phyloP scores from a whole-genome alignment of 2,888 invertebrate species.

The Magallana nippona region DNA sequence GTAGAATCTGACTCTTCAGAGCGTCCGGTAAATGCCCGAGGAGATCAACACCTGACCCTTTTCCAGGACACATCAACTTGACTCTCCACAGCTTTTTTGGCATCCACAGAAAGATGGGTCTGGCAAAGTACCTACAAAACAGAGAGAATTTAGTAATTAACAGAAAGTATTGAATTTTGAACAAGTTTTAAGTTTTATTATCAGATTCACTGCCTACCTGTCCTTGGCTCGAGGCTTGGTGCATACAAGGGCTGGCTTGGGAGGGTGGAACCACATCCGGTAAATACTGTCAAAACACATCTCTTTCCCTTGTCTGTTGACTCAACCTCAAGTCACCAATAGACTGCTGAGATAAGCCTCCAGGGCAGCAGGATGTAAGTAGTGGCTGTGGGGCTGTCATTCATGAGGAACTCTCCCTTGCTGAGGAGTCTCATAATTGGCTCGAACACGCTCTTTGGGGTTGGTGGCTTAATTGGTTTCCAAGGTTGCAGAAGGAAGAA shows the following conservation, averaged over 20 bases:
- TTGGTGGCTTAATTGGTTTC: no score
- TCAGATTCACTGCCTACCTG: not conserved
- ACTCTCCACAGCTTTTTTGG: conserved; percentile 47
- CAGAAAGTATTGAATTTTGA: not conserved
- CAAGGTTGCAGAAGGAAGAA: no score
- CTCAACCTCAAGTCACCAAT: not conserved
- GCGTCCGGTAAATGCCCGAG: conserved; percentile 33
- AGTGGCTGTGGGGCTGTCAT: no score
- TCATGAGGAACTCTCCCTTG: no score
- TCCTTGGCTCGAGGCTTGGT: not conserved
- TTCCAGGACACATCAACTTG: conserved; percentile 38
- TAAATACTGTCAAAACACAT: conserved; percentile 22
- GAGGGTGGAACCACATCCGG: conserved; percentile 49
- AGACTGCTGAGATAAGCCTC: no score
- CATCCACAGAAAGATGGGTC: conserved; percentile 49
- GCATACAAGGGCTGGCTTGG: conserved; percentile 39
- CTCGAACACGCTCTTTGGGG: no score
- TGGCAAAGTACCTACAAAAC: conserved; percentile 39
- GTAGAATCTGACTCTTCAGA: not conserved
- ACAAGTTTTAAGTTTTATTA: not conserved
- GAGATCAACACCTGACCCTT: conserved; percentile 51
- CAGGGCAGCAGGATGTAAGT: no score
- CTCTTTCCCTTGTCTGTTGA: conserved; percentile 21
- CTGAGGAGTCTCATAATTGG: no score
- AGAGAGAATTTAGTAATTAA: not conserved